These are phyloP conservation scores for Hipparchia sbordonii DNA, from an alignment of 2,888 invertebrate species.

Conservation along the genomic window DNA sequence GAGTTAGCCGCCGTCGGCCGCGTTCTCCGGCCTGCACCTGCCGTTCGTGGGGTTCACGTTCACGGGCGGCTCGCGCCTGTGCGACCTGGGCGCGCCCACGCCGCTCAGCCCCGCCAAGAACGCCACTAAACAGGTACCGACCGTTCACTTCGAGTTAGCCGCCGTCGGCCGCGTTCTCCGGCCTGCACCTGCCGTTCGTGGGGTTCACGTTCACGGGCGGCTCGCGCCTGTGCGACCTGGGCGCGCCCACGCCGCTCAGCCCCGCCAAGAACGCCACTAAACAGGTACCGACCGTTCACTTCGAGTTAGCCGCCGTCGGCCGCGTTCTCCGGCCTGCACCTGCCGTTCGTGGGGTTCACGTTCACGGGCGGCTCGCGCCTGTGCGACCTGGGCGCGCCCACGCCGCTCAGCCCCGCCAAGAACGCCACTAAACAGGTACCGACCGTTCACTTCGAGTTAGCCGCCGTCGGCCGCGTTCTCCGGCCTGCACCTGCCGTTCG, in stretches of 20 bases:
- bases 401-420: slow-evolving; percentile 74
- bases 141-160: too few species aligned
- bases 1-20: slow-evolving; percentile 87
- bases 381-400: slow-evolving; percentile 67
- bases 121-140: slow-evolving; percentile 46
- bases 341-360: slow-evolving; percentile 99
- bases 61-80: slow-evolving; percentile 88
- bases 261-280: too few species aligned
- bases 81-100: slow-evolving; percentile 66
- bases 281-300: too few species aligned
- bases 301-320: slow-evolving; percentile 91
- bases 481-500: too few species aligned
- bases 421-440: slow-evolving; percentile 53
- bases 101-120: slow-evolving; percentile 77
- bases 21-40: slow-evolving; percentile 98
- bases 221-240: too few species aligned
- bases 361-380: slow-evolving; percentile 92
- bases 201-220: too few species aligned
- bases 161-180: too few species aligned
- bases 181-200: too few species aligned
- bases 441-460: too few species aligned
- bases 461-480: too few species aligned
- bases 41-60: slow-evolving; percentile 99
- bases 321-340: slow-evolving; percentile 97
- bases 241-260: too few species aligned